Base-by-base conservation (phyloP, 2,888 invertebrate genomes). In the Apamea monoglypha region DNA sequence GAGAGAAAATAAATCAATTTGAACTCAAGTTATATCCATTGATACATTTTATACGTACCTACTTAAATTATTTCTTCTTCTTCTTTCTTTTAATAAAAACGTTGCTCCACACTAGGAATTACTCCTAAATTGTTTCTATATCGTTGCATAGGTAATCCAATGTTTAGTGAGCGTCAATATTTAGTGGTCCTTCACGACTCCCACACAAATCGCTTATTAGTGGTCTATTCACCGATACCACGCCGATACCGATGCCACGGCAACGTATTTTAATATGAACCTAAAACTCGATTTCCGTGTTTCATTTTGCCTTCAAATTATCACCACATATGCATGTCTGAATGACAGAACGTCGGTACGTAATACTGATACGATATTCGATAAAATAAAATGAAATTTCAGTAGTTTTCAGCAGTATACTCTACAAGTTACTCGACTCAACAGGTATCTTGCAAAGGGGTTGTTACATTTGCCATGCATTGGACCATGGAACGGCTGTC, bases 141-240 rank as follows among this genome's bases (percentile, higher is more conserved):
- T 16, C 14, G 18, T 64, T 68, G 29, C 40, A n/a, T 21, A 7
- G 36, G 32, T 21, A n/a, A 53, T 12, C 16, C 21, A 44, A 53
- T 53, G 21, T 56, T 50, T 50, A 32, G n/a, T 59, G 25, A 61
- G 2, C 5, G 18, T 69, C 16, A 83, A 71, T 53, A 61, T 71
- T 67, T 18, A 50, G 59, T 29, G 29, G 47, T 53, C 84, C 50
- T 81, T 61, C 78, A 59, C 64, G 40, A 61, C 50, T 53, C 70
- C 44, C 36, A 78, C 76, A 59, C 64, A 64, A 70, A 66, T 50
- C 3, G 18, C 59, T 66, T 78, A 78, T 61, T 66, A 78, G 44
- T 84, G 16, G 50, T 66, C 32, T 71, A 66, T 50, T 29, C 53
- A 53, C 16, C n/a, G 16, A 32, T 44, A 47, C 47, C 14, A 47